A percentile compares a stretch with the other conserved stretches of the same genome.
Conservation (phyloP, 2,797 vertebrate species). For the Orientallactaga sibirica region DNA sequence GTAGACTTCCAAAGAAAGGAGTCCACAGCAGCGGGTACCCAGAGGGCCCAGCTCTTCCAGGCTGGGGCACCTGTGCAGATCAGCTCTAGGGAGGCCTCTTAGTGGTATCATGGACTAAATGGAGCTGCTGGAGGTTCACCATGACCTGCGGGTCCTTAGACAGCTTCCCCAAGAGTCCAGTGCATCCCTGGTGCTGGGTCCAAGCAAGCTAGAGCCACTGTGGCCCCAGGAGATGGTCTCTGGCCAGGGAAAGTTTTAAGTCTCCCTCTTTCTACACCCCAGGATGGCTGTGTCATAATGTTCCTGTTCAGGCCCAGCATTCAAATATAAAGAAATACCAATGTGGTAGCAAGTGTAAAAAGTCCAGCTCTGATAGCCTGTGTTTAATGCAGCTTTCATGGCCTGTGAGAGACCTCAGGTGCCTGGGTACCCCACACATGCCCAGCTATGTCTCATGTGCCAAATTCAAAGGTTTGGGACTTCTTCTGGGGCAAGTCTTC, state of each 20-base stretch:
- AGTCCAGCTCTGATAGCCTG: not conserved
- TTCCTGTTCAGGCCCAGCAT: not conserved
- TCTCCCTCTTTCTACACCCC: not conserved
- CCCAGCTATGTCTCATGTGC: not conserved
- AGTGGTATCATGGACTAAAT: too few relatives aligned
- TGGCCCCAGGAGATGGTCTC: not conserved
- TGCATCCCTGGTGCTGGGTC: not conserved
- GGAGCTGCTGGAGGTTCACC: not conserved
- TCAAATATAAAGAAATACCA: not conserved
- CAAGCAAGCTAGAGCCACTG: not conserved
- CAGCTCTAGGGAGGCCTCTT: not conserved
- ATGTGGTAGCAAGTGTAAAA: not conserved
- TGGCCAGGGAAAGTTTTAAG: not conserved
- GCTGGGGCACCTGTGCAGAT: accelerated
- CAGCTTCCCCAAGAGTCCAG: not conserved
- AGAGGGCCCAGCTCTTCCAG: not conserved
- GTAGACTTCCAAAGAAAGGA: not conserved
- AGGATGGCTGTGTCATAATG: not conserved
- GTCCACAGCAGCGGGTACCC: not conserved
- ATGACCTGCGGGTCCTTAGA: not conserved
- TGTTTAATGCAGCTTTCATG: slow-evolving; percentile 39
- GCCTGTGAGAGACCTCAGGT: accelerated
- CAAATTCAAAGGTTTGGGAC: accelerated
- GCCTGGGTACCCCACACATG: accelerated
- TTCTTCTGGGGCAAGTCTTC: slow-evolving; percentile 16